Conservation (phyloP, 2,113 vertebrate genomes). For the Spheniscus mendiculus region DNA sequence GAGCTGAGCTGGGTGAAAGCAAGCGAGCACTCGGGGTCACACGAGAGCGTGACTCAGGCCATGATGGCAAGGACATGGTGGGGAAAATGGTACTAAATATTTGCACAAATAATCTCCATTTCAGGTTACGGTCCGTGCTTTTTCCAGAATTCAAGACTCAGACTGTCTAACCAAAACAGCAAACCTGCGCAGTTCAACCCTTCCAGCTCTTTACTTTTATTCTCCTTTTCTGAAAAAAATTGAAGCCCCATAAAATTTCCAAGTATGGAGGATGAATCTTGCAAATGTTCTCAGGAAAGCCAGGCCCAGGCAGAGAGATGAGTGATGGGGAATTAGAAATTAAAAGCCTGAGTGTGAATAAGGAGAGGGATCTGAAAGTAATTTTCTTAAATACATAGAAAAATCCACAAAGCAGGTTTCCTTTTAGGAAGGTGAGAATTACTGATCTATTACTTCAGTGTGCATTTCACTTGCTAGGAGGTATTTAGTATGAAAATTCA, state of each 20-base stretch:
- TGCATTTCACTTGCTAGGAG: neutral
- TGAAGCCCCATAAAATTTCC: neutral
- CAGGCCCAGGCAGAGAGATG: neutral
- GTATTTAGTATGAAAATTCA: neutral
- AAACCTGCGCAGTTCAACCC: neutral
- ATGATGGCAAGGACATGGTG: too few relatives aligned
- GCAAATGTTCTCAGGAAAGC: neutral
- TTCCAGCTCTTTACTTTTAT: neutral
- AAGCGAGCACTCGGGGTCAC: accelerated
- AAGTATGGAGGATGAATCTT: neutral
- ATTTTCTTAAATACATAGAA: neutral
- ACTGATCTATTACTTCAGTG: neutral
- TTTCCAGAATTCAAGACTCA: neutral
- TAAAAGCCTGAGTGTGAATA: neutral
- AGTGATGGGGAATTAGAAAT: neutral
- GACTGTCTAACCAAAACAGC: neutral
- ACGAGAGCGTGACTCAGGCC: accelerated
- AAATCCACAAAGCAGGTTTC: neutral
- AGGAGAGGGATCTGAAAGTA: neutral
- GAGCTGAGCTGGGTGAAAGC: neutral
- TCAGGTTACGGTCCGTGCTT: neutral
- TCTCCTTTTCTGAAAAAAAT: neutral
- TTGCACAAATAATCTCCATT: neutral
- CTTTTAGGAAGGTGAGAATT: neutral
- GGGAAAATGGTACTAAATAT: neutral